Evolutionary conservation across 2,888 invertebrate species (phyloP).

Genomic region (Pristionchus fissidentatus): DNA sequence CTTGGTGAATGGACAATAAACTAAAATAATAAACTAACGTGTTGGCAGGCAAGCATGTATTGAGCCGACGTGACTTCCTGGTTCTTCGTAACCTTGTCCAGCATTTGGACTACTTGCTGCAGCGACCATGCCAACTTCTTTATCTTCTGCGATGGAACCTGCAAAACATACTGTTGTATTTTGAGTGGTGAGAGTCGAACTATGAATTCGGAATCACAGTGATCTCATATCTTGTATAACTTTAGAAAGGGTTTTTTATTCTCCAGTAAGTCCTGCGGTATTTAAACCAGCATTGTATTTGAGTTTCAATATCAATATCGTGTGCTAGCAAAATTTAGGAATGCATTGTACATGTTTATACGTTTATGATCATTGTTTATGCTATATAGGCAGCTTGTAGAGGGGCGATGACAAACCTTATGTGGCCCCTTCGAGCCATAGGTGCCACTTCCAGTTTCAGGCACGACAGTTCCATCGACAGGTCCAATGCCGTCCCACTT

Average conservation of each 20-base stretch:
- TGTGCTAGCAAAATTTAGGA: no score
- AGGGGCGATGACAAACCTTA: no score
- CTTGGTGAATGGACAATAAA: no score
- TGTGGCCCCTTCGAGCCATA: constrained; percentile 23
- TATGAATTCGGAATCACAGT: background rate
- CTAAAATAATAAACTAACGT: constrained; percentile 4
- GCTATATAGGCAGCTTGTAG: no score
- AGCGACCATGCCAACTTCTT: background rate
- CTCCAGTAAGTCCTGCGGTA: no score
- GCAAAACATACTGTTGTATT: background rate
- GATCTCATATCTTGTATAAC: background rate
- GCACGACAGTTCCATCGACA: background rate
- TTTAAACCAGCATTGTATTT: no score
- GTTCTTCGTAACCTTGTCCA: background rate
- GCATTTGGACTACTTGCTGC: background rate
- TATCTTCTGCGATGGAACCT: background rate
- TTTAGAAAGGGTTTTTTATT: no score
- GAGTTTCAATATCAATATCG: no score
- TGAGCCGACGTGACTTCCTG: background rate
- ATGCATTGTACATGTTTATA: no score
- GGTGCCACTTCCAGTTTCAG: background rate
- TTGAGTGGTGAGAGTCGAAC: background rate
- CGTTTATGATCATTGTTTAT: no score
- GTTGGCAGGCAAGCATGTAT: constrained; percentile 10
- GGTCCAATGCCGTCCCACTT: no score